Base-by-base conservation (phyloP, 1,140 invertebrate species). In the Pseudoatta argentina region DNA sequence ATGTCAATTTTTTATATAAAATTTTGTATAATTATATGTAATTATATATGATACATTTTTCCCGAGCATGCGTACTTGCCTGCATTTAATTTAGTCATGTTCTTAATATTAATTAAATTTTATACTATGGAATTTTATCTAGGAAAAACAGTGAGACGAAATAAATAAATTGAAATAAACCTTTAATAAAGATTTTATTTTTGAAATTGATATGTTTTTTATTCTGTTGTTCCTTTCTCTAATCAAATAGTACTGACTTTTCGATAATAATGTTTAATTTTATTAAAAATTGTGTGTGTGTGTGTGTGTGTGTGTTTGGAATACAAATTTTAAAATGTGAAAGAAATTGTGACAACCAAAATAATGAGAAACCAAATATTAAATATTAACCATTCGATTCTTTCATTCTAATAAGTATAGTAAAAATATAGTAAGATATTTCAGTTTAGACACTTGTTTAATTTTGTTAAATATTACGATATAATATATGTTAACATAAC, bases 101-200 rank as follows among this genome's bases (percentile, higher is more conserved):
- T 44, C 2, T 57, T 57, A 57, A 7, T 2, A 21, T 55, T 55
- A 66, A 66, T 34, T n/a, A 39, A 66, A 5, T 34, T 66, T 69
- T 69, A 48, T 69, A 48, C 18, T 10, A 44, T 44, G 7, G 7
- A 67, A 67, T 69, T 69, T 69, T 69, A 44, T 69, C 5, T 24
- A 24, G 0, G 24, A 48, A 16, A 44, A 67, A 39, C 7, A 10
- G 12, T 16, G 59, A 61, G 2, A 67, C 14, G 34, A 44, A 14
- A 44, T 44, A 44, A 44, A 44, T 44, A 44, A 44, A 44, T 44
- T 44, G 10, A 44, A 67, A 67, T 66, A 10, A 21, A 39, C 3
- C n/a, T 73, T 2, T 3, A 55, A 73, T 73, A 73, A 73, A 57
- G 51, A 34, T 6, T 73, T 21, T 73, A 73, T 57, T 39, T 73